A percentile compares a stretch with the other conserved stretches of the same genome.
Evolutionary conservation across 1,140 invertebrate species (phyloP).

Genomic region (Drosophila miranda): DNA sequence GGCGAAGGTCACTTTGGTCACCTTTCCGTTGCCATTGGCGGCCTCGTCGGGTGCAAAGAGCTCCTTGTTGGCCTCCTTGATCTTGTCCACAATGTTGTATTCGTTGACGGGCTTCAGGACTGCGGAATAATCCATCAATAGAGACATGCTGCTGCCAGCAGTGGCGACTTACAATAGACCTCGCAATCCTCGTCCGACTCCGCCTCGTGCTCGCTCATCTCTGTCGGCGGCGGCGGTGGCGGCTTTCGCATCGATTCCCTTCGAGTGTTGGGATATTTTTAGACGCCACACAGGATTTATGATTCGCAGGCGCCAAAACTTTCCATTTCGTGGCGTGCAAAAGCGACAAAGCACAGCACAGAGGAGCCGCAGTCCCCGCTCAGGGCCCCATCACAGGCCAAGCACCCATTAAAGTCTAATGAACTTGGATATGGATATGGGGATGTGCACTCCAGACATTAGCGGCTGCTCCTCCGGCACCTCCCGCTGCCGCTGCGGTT

Average conservation of each 20-base stretch:
- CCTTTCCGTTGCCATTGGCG: constrained; percentile 12
- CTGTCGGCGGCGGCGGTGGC: constrained; percentile 23
- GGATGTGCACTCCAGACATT: constrained; percentile 47
- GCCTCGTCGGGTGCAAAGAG: constrained; percentile 56
- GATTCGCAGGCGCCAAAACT: constrained; percentile 45
- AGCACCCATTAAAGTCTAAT: constrained; percentile 70
- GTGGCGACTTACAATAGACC: constrained; percentile 76
- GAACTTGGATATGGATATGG: constrained; percentile 50
- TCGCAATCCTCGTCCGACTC: constrained; percentile 98
- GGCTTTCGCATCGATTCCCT: constrained; percentile 38
- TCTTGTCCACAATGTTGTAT: constrained; percentile 82
- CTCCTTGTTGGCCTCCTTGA: constrained; percentile 81
- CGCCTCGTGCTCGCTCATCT: constrained; percentile 92
- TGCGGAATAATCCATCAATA: constrained; percentile 67
- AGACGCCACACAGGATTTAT: constrained; percentile 58
- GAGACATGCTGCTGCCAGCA: constrained; percentile 42
- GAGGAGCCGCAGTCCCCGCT: constrained; percentile 26
- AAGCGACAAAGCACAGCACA: neutral
- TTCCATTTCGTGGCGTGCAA: constrained; percentile 69
- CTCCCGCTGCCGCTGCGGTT: constrained; percentile 54
- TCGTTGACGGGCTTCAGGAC: constrained; percentile 80
- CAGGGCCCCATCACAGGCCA: neutral
- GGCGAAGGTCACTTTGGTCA: constrained; percentile 76
- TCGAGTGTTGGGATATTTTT: constrained; percentile 57
- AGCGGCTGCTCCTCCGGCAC: constrained; percentile 20